phyloP scores from a whole-genome alignment of 2,888 invertebrate genomes.

The Belgica antarctica region DNA sequence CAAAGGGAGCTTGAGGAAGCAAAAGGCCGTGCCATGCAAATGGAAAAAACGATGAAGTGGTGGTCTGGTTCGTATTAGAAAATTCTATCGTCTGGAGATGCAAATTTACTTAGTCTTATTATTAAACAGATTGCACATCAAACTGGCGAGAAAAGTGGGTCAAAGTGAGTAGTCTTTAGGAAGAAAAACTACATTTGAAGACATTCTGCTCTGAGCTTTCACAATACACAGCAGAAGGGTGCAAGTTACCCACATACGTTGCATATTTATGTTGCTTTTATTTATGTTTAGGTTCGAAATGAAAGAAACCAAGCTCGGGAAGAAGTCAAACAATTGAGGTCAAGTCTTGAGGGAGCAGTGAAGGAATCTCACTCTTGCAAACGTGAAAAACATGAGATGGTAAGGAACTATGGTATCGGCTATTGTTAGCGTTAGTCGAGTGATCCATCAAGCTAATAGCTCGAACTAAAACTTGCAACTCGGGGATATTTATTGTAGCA shows the following conservation, averaged over 20 bases:
- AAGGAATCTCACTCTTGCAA: conserved; percentile 74
- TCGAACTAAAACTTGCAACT: too few species aligned
- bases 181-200: too few species aligned
- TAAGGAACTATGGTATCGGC: too few species aligned
- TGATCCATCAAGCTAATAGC: too few species aligned
- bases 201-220: too few species aligned
- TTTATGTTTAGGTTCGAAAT: conserved; percentile 64
- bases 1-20: conserved; percentile 88
- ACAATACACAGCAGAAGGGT: too few species aligned
- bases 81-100: background rate
- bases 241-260: too few species aligned
- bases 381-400: conserved; percentile 75
- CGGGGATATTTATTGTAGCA: too few species aligned
- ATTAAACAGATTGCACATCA: conserved; percentile 79
- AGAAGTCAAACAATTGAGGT: conserved; percentile 78
- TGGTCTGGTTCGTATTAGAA: conserved; percentile 59
- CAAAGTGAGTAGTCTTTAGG: conserved; percentile 60
- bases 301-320: conserved; percentile 92
- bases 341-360: conserved; percentile 72
- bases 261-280: background rate
- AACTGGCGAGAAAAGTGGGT: conserved; percentile 97
- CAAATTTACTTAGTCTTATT: background rate
- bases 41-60: conserved; percentile 99
- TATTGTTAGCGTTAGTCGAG: too few species aligned
- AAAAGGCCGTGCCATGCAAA: conserved; percentile 89